Evolutionary conservation across 1,140 invertebrate genomes (phyloP).

Genomic region (Caerostris extrusa): DNA sequence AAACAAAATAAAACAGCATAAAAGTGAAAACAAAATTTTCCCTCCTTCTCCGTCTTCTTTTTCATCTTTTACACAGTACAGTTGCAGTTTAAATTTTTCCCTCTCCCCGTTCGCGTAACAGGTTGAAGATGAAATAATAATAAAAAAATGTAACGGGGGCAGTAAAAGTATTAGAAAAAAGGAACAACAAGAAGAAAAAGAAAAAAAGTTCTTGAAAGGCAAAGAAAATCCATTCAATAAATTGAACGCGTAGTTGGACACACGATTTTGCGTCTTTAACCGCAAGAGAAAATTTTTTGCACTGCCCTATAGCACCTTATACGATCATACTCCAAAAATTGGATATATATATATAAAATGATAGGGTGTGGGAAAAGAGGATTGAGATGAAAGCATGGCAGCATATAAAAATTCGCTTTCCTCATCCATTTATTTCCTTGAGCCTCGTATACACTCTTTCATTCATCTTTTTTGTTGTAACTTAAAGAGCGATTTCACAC

Average conservation of each 20-base stretch:
- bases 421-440: slow-evolving; percentile 73
- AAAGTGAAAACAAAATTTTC: slow-evolving; percentile 30
- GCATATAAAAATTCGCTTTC: slow-evolving; percentile 65
- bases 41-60: background rate
- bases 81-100: slow-evolving; percentile 68
- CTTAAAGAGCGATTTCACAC: slow-evolving; percentile 38
- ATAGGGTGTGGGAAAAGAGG: slow-evolving; percentile 24
- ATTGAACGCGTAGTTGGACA: slow-evolving; percentile 75
- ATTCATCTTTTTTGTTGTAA: slow-evolving; percentile 59
- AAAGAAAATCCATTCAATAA: slow-evolving; percentile 76
- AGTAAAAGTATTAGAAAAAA: slow-evolving; percentile 21
- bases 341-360: slow-evolving; percentile 76
- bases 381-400: slow-evolving; percentile 76
- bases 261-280: slow-evolving; percentile 66
- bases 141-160: slow-evolving; percentile 34
- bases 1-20: slow-evolving; percentile 31
- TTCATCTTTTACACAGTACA: slow-evolving; percentile 32
- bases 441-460: slow-evolving; percentile 50
- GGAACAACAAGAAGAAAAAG: slow-evolving; percentile 25
- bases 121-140: slow-evolving; percentile 65
- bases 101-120: slow-evolving; percentile 65
- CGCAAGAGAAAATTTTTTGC: slow-evolving; percentile 64
- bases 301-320: slow-evolving; percentile 72
- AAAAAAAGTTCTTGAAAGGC: background rate
- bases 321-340: slow-evolving; percentile 75